Base-by-base conservation (phyloP, 2,888 invertebrate species). In the Dione vanillae region DNA sequence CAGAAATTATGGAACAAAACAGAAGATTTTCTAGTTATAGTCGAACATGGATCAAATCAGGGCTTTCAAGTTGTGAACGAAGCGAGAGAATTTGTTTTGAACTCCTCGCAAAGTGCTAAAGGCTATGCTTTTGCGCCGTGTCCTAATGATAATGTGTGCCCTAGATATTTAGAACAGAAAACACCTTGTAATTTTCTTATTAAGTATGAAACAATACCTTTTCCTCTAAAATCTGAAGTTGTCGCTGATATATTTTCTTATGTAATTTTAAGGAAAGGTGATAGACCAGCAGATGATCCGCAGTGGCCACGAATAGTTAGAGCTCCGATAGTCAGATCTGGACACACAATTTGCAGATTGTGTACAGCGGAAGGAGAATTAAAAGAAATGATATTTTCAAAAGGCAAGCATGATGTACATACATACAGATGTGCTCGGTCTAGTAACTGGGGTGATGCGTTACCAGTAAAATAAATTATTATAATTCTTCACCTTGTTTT, bases 1-100 rank as follows among this genome's bases (percentile, higher is more conserved):
- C 92, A 95, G 64, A 97, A 96, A 80, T 90, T 99, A 10, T 99
- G 98, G 98, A 95, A 95, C 67, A 98, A 97, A 90, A 97, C 98
- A 0, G 94, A 95, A 76, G 94, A 96, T 12, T 98, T 96, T 84
- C 89, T 99, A 81, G 94, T 99, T 14, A 92, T 99, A 6, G 95
- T 98, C 0, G 98, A 99, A 88, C 95, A 96, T 76, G 98, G 98
- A 7, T 96, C 96, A 0, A 95, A 95, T 74, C 96, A 96, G 51
- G 98, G 98, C 2, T 98, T 97, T 82, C 94, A 94, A 83, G 94
- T 97, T 77, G 92, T 99, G 0, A 96, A 96, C 77, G 98, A 99
- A 92, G 97, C 97, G 0, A 94, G 98, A 78, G 96, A 98, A 76
- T 97, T 96, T 83, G 91, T 99, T 43, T 86, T 98, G 1, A 94